phyloP scores from a whole-genome alignment of 2,113 vertebrate genomes.

The Alligator sinensis region DNA sequence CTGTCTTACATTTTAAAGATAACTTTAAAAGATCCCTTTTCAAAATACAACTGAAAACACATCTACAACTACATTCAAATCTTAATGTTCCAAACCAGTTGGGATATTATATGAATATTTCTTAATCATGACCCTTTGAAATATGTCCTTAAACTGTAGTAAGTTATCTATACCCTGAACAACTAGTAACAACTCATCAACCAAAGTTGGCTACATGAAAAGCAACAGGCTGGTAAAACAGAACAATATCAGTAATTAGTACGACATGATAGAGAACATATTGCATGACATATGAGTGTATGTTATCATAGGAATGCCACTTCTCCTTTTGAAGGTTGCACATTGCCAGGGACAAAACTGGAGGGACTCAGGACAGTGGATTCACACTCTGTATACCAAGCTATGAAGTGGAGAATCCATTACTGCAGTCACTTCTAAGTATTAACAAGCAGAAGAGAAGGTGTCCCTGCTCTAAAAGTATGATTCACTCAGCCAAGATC shows the following conservation, averaged over 20 bases:
- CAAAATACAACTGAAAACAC: background rate
- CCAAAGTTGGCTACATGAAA: background rate
- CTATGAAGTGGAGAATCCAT: background rate
- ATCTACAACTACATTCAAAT: background rate
- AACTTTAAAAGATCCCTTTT: background rate
- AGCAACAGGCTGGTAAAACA: background rate
- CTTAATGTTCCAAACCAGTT: background rate
- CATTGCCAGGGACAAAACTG: background rate
- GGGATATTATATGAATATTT: background rate
- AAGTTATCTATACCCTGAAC: background rate
- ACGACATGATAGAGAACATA: background rate
- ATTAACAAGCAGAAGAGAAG: background rate
- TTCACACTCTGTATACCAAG: background rate
- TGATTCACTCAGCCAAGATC: background rate
- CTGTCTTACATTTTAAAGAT: background rate
- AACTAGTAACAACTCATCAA: background rate
- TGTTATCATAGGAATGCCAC: background rate
- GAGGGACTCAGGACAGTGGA: background rate
- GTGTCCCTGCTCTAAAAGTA: background rate
- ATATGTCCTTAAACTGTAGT: background rate
- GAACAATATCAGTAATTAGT: background rate
- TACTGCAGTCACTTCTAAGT: background rate
- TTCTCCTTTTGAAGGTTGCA: background rate
- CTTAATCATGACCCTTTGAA: background rate
- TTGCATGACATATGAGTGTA: background rate